Base-by-base conservation (phyloP, 2,888 invertebrate species). In the Drosophila flavopinicola region DNA sequence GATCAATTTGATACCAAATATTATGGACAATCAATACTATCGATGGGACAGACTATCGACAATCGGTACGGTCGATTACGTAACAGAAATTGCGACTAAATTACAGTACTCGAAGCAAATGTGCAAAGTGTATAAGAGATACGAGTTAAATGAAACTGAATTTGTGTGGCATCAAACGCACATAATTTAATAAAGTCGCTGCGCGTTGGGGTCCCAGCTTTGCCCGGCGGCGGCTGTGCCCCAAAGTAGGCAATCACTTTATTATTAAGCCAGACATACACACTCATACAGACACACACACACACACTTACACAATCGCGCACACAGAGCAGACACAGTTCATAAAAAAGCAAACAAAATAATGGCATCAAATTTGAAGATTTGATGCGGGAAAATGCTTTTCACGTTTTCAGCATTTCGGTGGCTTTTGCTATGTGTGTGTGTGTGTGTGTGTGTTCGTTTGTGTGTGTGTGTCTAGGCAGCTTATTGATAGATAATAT, bases 401-500 rank as follows among this genome's bases (percentile, higher is more conserved):
- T 80, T 78, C 67, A 84, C 66, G 57, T 73, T 73, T 59, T 73
- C 58, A 65, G 67, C 48, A 70, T 73, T 69, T 51, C 25, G 48
- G 65, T n/a, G n/a, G n/a, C n/a, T n/a, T n/a, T n/a, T n/a, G n/a
- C n/a, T n/a, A n/a, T n/a, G n/a, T n/a, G n/a, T 65, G 23, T 23
- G 23, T 3, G 23, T 23, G 7, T 13, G 7, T 4, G 15, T 17
- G 15, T 17, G 6, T 25, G 25, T 6, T 7, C 10, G 4, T 1
- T 9, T 10, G 15, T 56, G 48, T 57, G 58, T 33, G 56, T 45
- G 61, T 39, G 58, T 64, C 49, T 64, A 61, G 65, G 45, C 85
- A 66, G 82, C 65, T 78, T 73, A 83, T 83, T 83, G 80, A 83
- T 83, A 78, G 85, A 85, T 83, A 83, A 83, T 83, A 85, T 83